Evolutionary conservation across 2,888 invertebrate genomes (phyloP), one percentile per base, ranked within the genome.

Genomic region (Xanthorhoe designata): DNA sequence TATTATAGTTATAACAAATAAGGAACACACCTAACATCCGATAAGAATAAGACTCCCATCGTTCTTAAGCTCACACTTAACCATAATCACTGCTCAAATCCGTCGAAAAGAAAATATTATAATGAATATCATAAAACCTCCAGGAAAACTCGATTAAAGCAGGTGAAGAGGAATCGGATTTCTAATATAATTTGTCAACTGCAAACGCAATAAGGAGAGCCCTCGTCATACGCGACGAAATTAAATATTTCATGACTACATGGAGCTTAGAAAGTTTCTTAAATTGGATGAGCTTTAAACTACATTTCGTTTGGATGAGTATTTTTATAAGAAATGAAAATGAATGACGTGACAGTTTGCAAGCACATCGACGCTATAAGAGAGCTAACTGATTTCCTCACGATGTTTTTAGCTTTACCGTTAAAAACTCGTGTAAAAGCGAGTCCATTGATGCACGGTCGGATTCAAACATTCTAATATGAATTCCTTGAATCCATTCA

Each of bases 191-290:
- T 88, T 84, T 85, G 86, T 87, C 84, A 85, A 86, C 77, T 85
- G 81, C 80, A 84, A 83, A 85, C 81, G 83, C 79, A 85, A 85
- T 87, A 85, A 86, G 84, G 72, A 78, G 74, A 72, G 77, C 73
- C 77, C 76, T 77, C 78, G 80, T 81, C 83, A 85, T 83, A 75
- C 78, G 82, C 75, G 84, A 78, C 84, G 75, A 80, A 85, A 88
- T 87, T 88, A 87, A 89, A 89, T 89, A 89, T 88, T 89, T 86
- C 78, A 84, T 78, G 80, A 73, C 69, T 10, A 64, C 69, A 17
- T 9, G 42, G 64, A 77, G 38, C 42, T 61, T 8, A 13, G 72
- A 74, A 76, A 42, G 8, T 0, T 19, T 52, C 17, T 9, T 29
- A 9, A 17, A 1, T 19, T 54, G 67, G 76, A 75, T 66, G 59